These are phyloP conservation scores for Phenganax subtilis DNA, from an alignment of 92 coral and sea anemone genomes.

Conservation along the genomic window DNA sequence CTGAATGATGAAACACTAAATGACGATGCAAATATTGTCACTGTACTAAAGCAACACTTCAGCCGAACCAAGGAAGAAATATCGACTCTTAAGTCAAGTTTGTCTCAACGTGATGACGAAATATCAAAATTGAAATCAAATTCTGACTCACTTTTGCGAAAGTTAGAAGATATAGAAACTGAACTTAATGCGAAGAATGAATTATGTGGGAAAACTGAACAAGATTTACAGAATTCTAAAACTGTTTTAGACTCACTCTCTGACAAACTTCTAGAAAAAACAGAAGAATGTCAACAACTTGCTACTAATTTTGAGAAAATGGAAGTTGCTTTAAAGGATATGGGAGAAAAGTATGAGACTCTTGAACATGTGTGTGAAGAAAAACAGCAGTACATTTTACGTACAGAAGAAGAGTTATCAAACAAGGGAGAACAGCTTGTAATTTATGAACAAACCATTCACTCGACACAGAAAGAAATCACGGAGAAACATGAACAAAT, in stretches of 20 bases:
- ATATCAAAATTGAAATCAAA: slow-evolving; percentile 52
- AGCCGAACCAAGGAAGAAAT: slow-evolving; percentile 45
- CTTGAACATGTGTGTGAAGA: slow-evolving; percentile 50
- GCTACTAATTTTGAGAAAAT: slow-evolving; percentile 40
- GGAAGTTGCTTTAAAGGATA: slow-evolving; percentile 46
- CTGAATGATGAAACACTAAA: background rate
- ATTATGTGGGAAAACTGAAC: slow-evolving; percentile 50
- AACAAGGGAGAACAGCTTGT: slow-evolving; percentile 45
- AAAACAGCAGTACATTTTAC: slow-evolving; percentile 39
- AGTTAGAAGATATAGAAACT: slow-evolving; percentile 61
- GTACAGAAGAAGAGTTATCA: slow-evolving; percentile 41
- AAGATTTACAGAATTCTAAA: slow-evolving; percentile 45
- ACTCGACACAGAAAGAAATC: slow-evolving; percentile 40
- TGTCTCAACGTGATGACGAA: slow-evolving; percentile 49
- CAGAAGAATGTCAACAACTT: slow-evolving; percentile 33
- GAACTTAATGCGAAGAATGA: slow-evolving; percentile 57
- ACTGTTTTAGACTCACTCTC: slow-evolving; percentile 27
- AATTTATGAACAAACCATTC: slow-evolving; percentile 39
- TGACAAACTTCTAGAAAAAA: slow-evolving; percentile 33
- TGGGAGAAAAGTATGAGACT: slow-evolving; percentile 51
- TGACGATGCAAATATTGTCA: slow-evolving; percentile 14
- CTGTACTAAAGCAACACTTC: slow-evolving; percentile 42
- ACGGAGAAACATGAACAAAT: slow-evolving; percentile 49
- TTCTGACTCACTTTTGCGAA: slow-evolving; percentile 53
- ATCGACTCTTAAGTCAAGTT: slow-evolving; percentile 48